Evolutionary conservation across 2,888 invertebrate genomes (phyloP), one percentile per base, ranked within the genome.

Genomic region (Metacarcinus magister): DNA sequence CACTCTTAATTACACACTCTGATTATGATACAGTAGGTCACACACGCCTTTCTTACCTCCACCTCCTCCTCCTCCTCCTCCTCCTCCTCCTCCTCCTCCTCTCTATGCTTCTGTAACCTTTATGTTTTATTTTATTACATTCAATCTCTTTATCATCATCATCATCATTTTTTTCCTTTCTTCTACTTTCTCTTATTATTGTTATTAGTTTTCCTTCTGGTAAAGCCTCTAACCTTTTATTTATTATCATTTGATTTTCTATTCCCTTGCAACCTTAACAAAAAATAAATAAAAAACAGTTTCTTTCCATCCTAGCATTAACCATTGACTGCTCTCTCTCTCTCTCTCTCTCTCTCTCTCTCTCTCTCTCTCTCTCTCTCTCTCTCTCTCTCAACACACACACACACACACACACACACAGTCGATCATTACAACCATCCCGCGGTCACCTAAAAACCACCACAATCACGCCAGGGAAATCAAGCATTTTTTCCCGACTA

Each of bases 281-380:
- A 60, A 67, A n/a, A 54, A 54, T 13, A 54, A 54, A 54, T 13
- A 7, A 54, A 2, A 2, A 0, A 54, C 16, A 13, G 8, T 13
- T 43, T 32, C 89, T 89, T 43, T 89, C 28, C n/a, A 16, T 89
- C 39, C 28, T 19, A 60, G 8, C 19, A 60, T 60, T 60, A 16
- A 60, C 60, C 16, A 60, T 16, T 16, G 16, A 60, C 60, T 5
- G 2, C 89, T 87, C 89, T 87, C 89, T 87, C 89, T 87, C 89
- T 87, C 89, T 87, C 89, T 87, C 89, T 87, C 89, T 87, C 89
- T 87, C 89, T 87, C 89, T 87, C 89, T 87, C 89, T 87, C 89
- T 87, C 89, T 87, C 89, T 87, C 89, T 87, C 89, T 87, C 89
- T 87, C 89, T 89, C 89, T 89, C 89, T 89, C 89, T 89, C 89